These are phyloP conservation scores for Oithona nana DNA, from an alignment of 2,888 invertebrate genomes.

Conservation along the genomic window DNA sequence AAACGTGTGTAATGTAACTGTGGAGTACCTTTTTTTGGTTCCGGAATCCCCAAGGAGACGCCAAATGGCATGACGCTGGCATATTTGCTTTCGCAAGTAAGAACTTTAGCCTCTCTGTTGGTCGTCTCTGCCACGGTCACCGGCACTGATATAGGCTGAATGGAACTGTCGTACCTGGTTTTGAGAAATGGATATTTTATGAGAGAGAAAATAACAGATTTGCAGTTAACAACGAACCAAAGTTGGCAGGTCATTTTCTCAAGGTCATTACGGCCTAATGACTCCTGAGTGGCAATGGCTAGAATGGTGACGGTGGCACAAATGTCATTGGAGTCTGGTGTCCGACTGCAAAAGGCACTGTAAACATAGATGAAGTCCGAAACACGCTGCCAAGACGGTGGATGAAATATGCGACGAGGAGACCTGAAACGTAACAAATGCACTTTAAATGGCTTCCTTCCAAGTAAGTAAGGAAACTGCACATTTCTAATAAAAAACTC, in stretches of 20 bases:
- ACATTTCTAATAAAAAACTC: too few relatives aligned
- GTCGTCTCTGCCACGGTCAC: neutral
- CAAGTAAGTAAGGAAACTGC: too few relatives aligned
- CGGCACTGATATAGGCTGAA: neutral
- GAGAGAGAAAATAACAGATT: too few relatives aligned
- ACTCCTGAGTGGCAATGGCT: neutral
- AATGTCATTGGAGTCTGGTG: neutral
- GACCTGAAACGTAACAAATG: too few relatives aligned
- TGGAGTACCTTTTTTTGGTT: too few relatives aligned
- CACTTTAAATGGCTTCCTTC: too few relatives aligned
- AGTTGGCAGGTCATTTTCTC: neutral
- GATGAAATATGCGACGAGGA: neutral
- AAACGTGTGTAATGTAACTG: too few relatives aligned
- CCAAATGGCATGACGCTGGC: neutral
- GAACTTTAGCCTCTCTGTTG: neutral
- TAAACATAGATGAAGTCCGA: neutral
- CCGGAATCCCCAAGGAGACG: neutral
- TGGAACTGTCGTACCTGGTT: neutral
- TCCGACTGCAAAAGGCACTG: constrained; percentile 5
- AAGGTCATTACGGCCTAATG: neutral
- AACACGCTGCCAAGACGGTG: neutral
- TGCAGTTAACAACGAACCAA: too few relatives aligned
- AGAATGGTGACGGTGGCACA: neutral
- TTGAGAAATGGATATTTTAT: too few relatives aligned
- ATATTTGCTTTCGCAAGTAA: constrained; percentile 6